Conservation (phyloP, 2,113 vertebrate genomes). For the Dipodomys merriami region DNA sequence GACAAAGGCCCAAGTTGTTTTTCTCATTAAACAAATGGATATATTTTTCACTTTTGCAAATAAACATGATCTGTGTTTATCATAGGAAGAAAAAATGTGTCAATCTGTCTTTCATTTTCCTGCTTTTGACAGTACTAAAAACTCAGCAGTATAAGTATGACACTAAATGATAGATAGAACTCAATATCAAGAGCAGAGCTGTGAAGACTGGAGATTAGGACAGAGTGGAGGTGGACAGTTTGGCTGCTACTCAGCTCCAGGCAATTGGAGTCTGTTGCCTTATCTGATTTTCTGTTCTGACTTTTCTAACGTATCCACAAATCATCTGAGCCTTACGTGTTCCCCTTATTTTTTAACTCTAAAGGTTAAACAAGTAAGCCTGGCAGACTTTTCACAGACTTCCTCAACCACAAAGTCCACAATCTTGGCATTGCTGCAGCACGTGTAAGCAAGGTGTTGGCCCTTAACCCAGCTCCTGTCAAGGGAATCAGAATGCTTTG, state of each 20-base stretch:
- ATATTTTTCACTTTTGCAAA: not conserved
- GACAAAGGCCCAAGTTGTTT: not conserved
- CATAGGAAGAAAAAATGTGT: not conserved
- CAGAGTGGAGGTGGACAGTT: too few relatives aligned
- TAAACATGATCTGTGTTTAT: constrained; percentile 32
- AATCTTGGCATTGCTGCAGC: not conserved
- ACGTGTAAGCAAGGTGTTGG: not conserved
- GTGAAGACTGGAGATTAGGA: not conserved
- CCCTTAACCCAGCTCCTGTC: not conserved
- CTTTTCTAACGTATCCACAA: constrained; percentile 8
- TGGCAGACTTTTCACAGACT: not conserved
- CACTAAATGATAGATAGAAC: not conserved
- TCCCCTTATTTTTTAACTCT: not conserved
- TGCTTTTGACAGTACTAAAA: not conserved
- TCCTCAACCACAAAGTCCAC: not conserved
- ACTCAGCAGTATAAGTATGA: not conserved
- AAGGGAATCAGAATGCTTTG: not conserved
- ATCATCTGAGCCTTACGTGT: not conserved
- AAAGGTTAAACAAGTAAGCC: not conserved
- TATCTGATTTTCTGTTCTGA: not conserved
- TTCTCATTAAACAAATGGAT: not conserved
- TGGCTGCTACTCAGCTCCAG: not conserved
- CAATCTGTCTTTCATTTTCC: constrained; percentile 25
- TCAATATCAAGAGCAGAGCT: not conserved
- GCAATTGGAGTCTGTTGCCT: not conserved